Evolutionary conservation across 2,888 invertebrate species (phyloP).

Genomic region (Prosopocoilus inquinatus): DNA sequence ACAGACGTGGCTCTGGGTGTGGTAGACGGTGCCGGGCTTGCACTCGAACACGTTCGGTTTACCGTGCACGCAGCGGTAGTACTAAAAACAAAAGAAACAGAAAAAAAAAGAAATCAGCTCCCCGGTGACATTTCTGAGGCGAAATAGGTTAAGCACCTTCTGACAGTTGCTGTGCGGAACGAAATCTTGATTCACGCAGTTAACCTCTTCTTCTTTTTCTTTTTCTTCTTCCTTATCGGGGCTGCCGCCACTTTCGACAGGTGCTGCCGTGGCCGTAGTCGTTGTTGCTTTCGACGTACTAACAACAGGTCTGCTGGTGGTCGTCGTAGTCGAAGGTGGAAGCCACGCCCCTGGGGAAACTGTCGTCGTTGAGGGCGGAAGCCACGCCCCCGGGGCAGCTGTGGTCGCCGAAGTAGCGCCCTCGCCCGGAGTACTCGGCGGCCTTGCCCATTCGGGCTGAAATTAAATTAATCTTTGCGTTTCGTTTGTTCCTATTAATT

Average conservation of each 20-base stretch:
- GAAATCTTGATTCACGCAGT: constrained; percentile 57
- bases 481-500: no score
- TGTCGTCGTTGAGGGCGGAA: constrained; percentile 33
- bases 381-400: constrained; percentile 37
- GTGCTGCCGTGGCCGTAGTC: constrained; percentile 10
- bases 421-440: constrained; percentile 64
- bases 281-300: constrained; percentile 22
- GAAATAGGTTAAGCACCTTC: constrained; percentile 46
- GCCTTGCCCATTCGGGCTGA: constrained; percentile 80
- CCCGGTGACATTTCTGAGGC: neutral
- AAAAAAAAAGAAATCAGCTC: constrained; percentile 34
- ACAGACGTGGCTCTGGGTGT: constrained; percentile 67
- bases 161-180: constrained; percentile 59
- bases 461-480: constrained; percentile 24
- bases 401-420: constrained; percentile 34
- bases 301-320: constrained; percentile 26
- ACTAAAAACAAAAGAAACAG: constrained; percentile 58
- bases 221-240: constrained; percentile 17
- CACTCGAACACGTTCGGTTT: constrained; percentile 72
- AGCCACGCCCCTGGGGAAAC: constrained; percentile 37
- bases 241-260: constrained; percentile 12
- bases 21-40: constrained; percentile 72
- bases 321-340: constrained; percentile 20
- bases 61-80: constrained; percentile 82
- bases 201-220: constrained; percentile 44